Evolutionary conservation across 2,888 invertebrate genomes (phyloP), one percentile per base, ranked within the genome.

Genomic region (Liposcelis brunnea): DNA sequence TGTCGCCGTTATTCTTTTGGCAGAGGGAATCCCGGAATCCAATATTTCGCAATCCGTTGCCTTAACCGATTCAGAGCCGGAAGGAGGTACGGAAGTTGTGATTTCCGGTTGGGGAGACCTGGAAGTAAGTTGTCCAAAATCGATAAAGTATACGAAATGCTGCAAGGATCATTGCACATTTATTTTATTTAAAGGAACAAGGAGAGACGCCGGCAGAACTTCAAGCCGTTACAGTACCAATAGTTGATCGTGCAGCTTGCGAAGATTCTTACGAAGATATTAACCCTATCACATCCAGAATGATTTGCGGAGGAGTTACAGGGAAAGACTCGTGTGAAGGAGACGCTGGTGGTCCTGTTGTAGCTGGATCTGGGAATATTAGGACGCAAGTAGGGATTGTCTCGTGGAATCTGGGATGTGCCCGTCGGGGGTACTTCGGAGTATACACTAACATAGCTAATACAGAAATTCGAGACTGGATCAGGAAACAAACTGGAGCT

Each of bases 291-390:
- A 40, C 40, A 5, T 3, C 40, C 19, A 16, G 40, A n/a, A 40
- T 40, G 40, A 40, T 40, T 18, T 40, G 40, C 19, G 40, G 15
- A 6, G 40, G 40, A 19, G 40, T 6, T 15, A 8, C 40, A 5
- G 40, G 40, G 7, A 40, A 40, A 11, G 19, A 40, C 40, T 40
- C 40, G 7, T 40, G 40, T 11, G 15, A 40, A n/a, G 40, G 40
- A 18, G 40, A 40, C 40, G 7, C 18, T 40, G 40, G 40, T 7
- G 40, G 40, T 18, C 19, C 40, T 6, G n/a, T 40, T n/a, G 19
- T 19, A 6, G 19, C 21, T 40, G 40, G 19, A 12, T 12, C 12
- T 6, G 26, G 26, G 8, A 8, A 26, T 8, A 26, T 6, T 8
- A 8, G 5, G 8, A 7, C 6, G 7, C 40, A 40, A 19, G 19